Evolutionary conservation across 1,140 invertebrate species (phyloP), one percentile per base, ranked within the genome.

Genomic region (Cyrtorhinus lividipennis): DNA sequence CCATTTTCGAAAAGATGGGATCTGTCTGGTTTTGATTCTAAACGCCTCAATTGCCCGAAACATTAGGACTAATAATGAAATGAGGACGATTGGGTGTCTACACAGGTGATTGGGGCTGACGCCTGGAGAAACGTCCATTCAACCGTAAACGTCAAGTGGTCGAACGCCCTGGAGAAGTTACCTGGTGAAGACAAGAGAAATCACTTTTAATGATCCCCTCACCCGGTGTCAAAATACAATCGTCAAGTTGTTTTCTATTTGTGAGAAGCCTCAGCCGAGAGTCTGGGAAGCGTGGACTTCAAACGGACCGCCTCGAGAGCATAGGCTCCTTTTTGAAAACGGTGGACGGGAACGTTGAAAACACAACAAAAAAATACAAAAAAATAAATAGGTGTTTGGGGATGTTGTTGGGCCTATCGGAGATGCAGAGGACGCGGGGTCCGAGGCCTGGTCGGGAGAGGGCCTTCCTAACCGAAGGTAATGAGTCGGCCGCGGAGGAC

Each of bases 271-370:
- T 38, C 15, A 8, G 5, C 15, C 5, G 15, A 38, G 30, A 38
- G 5, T 38, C 30, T 38, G 30, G 15, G 30, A 38, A 15, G 30
- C 30, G n/a, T n/a, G 30, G 30, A 38, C 30, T 38, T 38, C 30
- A 38, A 38, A 38, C 5, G 30, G 15, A 15, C 30, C 30, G 30
- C 5, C 30, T 38, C 30, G 30, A 38, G 30, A 5, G 30, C n/a
- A n/a, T n/a, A n/a, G n/a, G n/a, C n/a, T n/a, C n/a, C n/a, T n/a
- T n/a, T n/a, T n/a, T n/a, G n/a, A n/a, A n/a, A n/a, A n/a, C n/a
- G n/a, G n/a, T 10, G 10, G 38, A 10, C 38, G 38, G 10, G 38
- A 12, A 66, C n/a, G 63, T 64, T 64, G 64, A 20, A 64, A 56
- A 65, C 5, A 38, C 5, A 15, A 24, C 8, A 15, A 30, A 18